These are phyloP conservation scores for Psittacula derbiana DNA, from an alignment of 2,797 vertebrate genomes.

Conservation along the genomic window DNA sequence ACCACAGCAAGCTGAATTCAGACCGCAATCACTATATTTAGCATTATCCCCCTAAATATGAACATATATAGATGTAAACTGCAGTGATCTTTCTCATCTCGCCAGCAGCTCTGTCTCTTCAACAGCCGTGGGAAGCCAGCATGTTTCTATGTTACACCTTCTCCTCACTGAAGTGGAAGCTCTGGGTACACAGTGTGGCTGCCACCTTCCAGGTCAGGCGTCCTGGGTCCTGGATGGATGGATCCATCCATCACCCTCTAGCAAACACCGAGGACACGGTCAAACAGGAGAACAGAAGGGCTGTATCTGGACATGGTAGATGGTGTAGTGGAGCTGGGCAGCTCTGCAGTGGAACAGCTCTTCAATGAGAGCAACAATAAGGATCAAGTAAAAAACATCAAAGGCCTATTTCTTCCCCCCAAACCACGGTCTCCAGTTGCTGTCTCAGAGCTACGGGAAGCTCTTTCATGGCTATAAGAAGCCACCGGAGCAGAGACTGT, in stretches of 20 bases:
- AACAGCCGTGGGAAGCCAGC: neutral
- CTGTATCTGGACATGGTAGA: accelerated
- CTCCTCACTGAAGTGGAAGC: neutral
- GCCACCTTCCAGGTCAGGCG: neutral
- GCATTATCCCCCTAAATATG: neutral
- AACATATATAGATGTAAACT: neutral
- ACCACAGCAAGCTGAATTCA: neutral
- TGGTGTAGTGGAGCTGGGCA: neutral
- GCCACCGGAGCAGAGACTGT: neutral
- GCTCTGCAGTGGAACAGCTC: neutral
- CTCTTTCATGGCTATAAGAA: neutral
- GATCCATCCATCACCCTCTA: neutral
- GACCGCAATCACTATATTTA: neutral
- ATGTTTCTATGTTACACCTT: accelerated
- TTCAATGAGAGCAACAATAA: neutral
- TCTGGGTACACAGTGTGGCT: neutral
- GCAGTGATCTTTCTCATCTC: neutral
- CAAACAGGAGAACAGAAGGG: neutral
- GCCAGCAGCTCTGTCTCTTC: neutral
- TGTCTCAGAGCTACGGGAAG: neutral
- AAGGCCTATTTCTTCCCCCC: neutral
- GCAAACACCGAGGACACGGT: neutral
- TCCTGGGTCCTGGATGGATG: neutral
- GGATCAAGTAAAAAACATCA: neutral
- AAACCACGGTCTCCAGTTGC: neutral